phyloP scores from a whole-genome alignment of 2,797 vertebrate species.

The Phaenicophaeus curvirostris region DNA sequence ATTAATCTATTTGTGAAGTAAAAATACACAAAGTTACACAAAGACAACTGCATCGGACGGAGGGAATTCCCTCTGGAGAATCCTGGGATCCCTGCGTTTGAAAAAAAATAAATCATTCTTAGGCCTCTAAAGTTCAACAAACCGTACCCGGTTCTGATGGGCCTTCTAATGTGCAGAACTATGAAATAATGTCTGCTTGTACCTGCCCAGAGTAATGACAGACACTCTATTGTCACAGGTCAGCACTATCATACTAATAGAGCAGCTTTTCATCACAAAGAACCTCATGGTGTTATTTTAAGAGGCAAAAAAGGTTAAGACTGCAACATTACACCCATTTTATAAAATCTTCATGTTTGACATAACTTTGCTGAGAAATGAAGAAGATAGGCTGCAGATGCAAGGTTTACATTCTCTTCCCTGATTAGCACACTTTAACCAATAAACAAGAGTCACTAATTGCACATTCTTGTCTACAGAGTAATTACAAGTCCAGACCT shows the following conservation, averaged over 20 bases:
- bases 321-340: not conserved
- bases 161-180: not conserved
- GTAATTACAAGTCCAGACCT: not conserved
- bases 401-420: not conserved
- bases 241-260: not conserved
- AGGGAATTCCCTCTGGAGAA: not conserved
- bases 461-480: not conserved
- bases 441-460: not conserved
- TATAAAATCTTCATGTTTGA: not conserved
- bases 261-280: not conserved
- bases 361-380: not conserved
- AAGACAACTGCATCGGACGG: not conserved
- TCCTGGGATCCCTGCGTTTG: not conserved
- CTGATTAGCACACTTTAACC: not conserved
- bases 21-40: not conserved
- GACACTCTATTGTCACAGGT: not conserved
- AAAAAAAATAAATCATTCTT: not conserved
- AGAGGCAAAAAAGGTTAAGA: not conserved
- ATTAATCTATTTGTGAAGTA: not conserved
- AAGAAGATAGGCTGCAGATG: not conserved
- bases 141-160: fast-evolving
- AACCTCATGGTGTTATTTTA: not conserved
- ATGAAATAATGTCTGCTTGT: not conserved
- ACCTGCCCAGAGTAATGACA: not conserved
- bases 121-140: not conserved